A percentile compares a stretch with the other conserved stretches of the same genome.
phyloP scores from a whole-genome alignment of 1,140 invertebrate species.

The Megathymus violae region DNA sequence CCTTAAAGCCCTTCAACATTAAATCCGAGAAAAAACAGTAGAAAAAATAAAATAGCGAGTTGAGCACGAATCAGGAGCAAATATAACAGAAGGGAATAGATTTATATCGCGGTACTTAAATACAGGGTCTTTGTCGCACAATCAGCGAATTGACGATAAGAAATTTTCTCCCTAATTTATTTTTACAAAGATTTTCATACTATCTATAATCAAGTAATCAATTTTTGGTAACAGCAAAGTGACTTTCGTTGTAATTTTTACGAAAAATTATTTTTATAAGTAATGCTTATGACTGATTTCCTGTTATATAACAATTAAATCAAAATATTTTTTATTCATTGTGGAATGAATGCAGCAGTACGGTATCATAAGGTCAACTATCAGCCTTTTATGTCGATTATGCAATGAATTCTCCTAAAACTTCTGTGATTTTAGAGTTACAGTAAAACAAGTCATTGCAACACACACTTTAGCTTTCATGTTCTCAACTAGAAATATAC shows the following conservation, averaged over 20 bases:
- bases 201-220: neutral
- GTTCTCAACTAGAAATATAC: constrained; percentile 32
- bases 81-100: constrained; percentile 34
- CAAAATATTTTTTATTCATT: no score
- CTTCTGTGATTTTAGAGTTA: neutral
- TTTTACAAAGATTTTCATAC: neutral
- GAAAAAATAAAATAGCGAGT: constrained; percentile 30
- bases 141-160: neutral
- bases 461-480: constrained; percentile 9
- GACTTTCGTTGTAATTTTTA: no score
- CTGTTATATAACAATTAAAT: no score
- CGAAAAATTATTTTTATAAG: no score
- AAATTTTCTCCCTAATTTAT: neutral
- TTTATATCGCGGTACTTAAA: constrained; percentile 35
- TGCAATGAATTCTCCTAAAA: no score
- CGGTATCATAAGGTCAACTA: no score
- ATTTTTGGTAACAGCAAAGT: neutral
- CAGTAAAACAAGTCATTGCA: neutral
- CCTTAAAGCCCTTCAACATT: neutral
- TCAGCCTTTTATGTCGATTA: no score
- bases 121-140: constrained; percentile 1
- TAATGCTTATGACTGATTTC: no score
- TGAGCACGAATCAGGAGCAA: constrained; percentile 25
- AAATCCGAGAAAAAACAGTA: constrained; percentile 21
- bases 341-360: no score